phyloP scores from a whole-genome alignment of 2,888 invertebrate species.

The Lycaena phlaeas region DNA sequence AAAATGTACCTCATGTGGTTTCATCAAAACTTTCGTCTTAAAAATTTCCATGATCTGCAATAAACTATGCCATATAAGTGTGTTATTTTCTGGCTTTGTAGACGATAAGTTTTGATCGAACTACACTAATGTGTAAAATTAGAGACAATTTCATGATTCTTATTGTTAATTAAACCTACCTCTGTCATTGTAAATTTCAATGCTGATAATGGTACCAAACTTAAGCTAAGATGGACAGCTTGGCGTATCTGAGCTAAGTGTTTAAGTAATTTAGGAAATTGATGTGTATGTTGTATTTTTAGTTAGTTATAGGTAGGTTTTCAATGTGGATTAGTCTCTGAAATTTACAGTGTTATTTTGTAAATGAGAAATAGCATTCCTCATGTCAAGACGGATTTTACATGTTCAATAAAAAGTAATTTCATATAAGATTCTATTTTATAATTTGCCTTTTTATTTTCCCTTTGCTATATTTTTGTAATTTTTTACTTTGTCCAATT shows the following conservation, averaged over 20 bases:
- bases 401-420: constrained; percentile 74
- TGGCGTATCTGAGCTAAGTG: constrained; percentile 34
- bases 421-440: constrained; percentile 64
- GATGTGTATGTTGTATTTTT: constrained; percentile 72
- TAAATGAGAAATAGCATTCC: constrained; percentile 75
- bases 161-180: constrained; percentile 68
- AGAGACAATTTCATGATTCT: constrained; percentile 59
- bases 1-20: constrained; percentile 53
- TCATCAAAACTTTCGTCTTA: constrained; percentile 60
- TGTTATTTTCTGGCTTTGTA: constrained; percentile 37
- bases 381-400: constrained; percentile 74
- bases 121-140: constrained; percentile 62
- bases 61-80: constrained; percentile 45
- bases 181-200: constrained; percentile 69
- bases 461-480: constrained; percentile 2
- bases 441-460: constrained; percentile 32
- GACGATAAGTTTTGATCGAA: constrained; percentile 56
- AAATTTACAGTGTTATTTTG: constrained; percentile 73
- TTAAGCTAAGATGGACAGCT: constrained; percentile 51
- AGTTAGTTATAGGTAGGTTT: constrained; percentile 72
- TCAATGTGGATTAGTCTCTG: constrained; percentile 70
- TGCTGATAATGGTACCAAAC: constrained; percentile 68
- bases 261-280: constrained; percentile 59
- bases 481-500: too few relatives aligned
- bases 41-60: constrained; percentile 47